Base-by-base conservation (phyloP, 2,888 invertebrate species). In the Podotricha telesiphe region DNA sequence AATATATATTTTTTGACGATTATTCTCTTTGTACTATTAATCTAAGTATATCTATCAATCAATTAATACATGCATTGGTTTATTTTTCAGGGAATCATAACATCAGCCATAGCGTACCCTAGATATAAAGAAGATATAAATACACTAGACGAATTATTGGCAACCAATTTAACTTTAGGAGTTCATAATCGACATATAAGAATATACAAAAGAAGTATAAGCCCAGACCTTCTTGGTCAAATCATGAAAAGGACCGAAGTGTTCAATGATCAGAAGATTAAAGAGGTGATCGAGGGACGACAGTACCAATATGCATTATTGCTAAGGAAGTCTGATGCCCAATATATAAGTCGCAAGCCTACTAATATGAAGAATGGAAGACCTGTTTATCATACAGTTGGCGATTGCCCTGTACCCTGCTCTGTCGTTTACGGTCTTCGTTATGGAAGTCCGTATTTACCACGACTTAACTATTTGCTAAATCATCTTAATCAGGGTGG, bases 381-480 rank as follows among this genome's bases (percentile, higher is more conserved):
- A 48, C 91, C 93, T 0, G 48, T 94, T 0, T 94, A 86, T 71
- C 93, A 94, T 74, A 82, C 88, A 0, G 89, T 94, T 78, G 74
- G 77, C 10, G 89, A 93, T 37, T 94, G 94, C 74, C 93, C 94
- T 15, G 86, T 94, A 0, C 94, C 94, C 0, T 94, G 94, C 77
- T 89, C 89, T 19, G 89, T 94, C 0, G 94, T 94, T 0, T 94
- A 94, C 70, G 93, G 94, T 0, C 82, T 94, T 11, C 89, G 91
- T n/a, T 94, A 94, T 73, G 95, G 95, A 1, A 94, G 94, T 40
- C 94, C 94, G 0, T 94, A 94, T 77, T 79, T 94, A 59, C 87
- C 85, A 10, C 88, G 86, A 65, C 61, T 95, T 5, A 86, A 94
- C 71, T 82, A 82, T 15, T 82, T 94, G 0, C 78, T 94, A 1